Evolutionary conservation across 2,113 vertebrate genomes (phyloP).

Genomic region (Planiliza haematocheilus): DNA sequence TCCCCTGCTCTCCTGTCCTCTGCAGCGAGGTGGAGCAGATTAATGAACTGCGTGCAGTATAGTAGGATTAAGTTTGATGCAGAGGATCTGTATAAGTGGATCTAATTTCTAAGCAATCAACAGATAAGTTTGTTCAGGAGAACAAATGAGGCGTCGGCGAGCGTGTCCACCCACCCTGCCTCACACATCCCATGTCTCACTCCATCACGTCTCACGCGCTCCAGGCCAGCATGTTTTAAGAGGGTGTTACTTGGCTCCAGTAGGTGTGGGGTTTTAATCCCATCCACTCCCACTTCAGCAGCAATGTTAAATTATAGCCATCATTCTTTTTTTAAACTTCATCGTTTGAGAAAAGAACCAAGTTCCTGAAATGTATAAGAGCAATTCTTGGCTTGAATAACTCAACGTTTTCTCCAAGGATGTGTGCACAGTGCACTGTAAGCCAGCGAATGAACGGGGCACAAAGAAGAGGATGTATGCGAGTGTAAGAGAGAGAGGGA

Average conservation of each 20-base stretch:
- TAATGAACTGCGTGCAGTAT: conserved; percentile 4
- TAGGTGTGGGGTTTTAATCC: conserved; percentile 67
- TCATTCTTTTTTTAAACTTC: background rate
- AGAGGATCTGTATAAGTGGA: background rate
- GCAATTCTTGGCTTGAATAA: conserved; percentile 25
- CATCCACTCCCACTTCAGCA: conserved; percentile 49
- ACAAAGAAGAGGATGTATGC: conserved; percentile 3
- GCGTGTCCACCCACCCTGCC: conserved; percentile 48
- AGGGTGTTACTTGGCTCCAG: conserved; percentile 64
- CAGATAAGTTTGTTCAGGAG: conserved; percentile 2
- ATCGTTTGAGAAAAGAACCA: conserved; percentile 9
- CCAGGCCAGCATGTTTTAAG: conserved; percentile 53
- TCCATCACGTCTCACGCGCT: conserved; percentile 41
- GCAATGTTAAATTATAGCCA: conserved; percentile 21
- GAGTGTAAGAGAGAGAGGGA: conserved; percentile 1
- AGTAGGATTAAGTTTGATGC: background rate
- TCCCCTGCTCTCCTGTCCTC: conserved; percentile 23
- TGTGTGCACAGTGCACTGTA: conserved; percentile 19
- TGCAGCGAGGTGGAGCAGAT: conserved; percentile 16
- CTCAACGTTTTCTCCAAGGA: background rate
- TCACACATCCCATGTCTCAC: conserved; percentile 26
- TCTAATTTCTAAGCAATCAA: conserved; percentile 6
- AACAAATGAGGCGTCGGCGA: conserved; percentile 41
- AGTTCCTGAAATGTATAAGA: background rate
- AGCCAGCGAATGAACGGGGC: conserved; percentile 1